Base-by-base conservation (phyloP, 2,113 vertebrate genomes). In the Pipa parva region DNA sequence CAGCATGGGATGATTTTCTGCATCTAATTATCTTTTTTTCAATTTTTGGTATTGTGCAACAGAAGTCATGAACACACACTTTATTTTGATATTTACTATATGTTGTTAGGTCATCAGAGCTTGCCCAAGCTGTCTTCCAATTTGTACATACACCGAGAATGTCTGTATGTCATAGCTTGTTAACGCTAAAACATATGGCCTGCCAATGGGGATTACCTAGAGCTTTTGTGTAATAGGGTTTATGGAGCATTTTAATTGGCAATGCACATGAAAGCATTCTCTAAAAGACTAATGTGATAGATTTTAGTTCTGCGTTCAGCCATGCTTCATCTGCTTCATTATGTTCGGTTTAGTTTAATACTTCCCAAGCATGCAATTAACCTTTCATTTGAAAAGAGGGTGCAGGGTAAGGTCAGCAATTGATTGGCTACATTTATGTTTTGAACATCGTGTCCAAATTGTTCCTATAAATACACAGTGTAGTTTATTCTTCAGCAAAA, bases 241-340 rank as follows among this genome's bases (percentile, higher is more conserved):
- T 82, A 71, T 57, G 33, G 45, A 74, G 61, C 63, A 0, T 0
- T 56, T 77, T 85, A 79, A 85, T 77, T 82, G 76, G 46, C 21
- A 52, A 60, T 54, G 45, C 55, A 59, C 33, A 59, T 77, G 71
- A 80, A 74, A 76, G 8, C 50, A 59, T 39, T 36, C 25, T 21
- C 39, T 37, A 37, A 59, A 59, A 46, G 56, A 28, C n/a, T 28
- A 48, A 29, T 57, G 37, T 28, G 29, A 36, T 48, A 18, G 22
- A 29, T 15, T 46, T 17, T 28, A 68, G 24, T 50, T 59, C 24
- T 39, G 22, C 26, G 22, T 21, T 52, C 46, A 59, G 42, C 26
- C 45, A 60, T 60, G 56, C 56, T 60, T 68, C 56, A 68, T 59
- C 56, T 59, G 56, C 22, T 48, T 59, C 46, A 51, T 68, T 59